Conservation (phyloP, 2,888 invertebrate species). For the Panopea generosa region DNA sequence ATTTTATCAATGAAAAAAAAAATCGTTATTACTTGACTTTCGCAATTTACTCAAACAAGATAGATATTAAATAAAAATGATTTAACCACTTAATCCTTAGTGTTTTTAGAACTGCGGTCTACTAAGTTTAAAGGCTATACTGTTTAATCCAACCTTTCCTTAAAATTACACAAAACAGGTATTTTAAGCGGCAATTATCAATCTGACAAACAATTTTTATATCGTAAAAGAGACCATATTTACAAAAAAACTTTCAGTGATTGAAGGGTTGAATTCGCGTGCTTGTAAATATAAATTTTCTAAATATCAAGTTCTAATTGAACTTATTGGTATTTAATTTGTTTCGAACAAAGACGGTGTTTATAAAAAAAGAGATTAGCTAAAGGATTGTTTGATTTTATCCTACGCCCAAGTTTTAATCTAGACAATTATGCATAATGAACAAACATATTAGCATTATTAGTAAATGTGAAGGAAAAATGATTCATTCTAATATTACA, state of each 20-base stretch:
- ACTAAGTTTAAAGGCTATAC: slow-evolving; percentile 27
- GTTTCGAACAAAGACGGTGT: slow-evolving; percentile 34
- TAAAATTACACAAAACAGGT: slow-evolving; percentile 20
- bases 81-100: background rate
- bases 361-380: too few species aligned
- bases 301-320: slow-evolving; percentile 30
- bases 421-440: too few species aligned
- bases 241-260: slow-evolving; percentile 27
- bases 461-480: too few species aligned
- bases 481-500: too few species aligned
- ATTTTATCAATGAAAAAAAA: slow-evolving; percentile 10
- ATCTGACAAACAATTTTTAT: slow-evolving; percentile 7
- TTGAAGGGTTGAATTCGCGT: slow-evolving; percentile 26
- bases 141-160: slow-evolving; percentile 17
- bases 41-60: background rate
- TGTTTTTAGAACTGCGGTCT: slow-evolving; percentile 32
- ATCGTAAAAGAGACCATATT: slow-evolving; percentile 22
- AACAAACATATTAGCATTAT: too few species aligned
- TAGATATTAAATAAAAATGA: slow-evolving; percentile 9
- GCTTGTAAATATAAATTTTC: slow-evolving; percentile 29
- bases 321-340: slow-evolving; percentile 40
- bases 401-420: too few species aligned
- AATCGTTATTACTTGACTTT: slow-evolving; percentile 8
- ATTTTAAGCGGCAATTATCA: slow-evolving; percentile 32
- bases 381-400: too few species aligned